Percentiles rank a stretch among this genome's conserved stretches.
Evolutionary conservation across 2,888 invertebrate species (phyloP).

Genomic region (Tanytarsus gracilentus): DNA sequence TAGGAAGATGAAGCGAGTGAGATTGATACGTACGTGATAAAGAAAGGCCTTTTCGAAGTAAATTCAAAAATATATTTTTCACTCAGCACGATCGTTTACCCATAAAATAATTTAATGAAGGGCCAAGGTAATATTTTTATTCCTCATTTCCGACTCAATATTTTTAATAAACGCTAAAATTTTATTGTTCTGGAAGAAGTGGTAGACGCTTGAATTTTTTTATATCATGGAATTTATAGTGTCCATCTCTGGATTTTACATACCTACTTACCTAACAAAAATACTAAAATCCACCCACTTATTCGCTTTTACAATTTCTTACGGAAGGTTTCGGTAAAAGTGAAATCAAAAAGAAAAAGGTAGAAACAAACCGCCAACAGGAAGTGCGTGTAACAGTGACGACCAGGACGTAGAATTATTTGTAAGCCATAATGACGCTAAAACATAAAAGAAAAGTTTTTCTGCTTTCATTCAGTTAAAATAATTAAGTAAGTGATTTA

Average conservation of each 20-base stretch:
- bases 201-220: background rate
- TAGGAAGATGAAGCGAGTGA: too few relatives aligned
- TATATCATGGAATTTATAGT: background rate
- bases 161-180: conserved; percentile 17
- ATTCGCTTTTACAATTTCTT: background rate
- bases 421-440: background rate
- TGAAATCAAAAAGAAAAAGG: background rate
- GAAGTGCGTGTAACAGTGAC: conserved; percentile 2
- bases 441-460: background rate
- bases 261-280: too few relatives aligned
- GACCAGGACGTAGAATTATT: too few relatives aligned
- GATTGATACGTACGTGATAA: too few relatives aligned
- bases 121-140: too few relatives aligned
- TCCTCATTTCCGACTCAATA: conserved; percentile 14
- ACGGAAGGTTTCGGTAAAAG: background rate
- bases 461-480: too few relatives aligned
- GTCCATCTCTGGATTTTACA: background rate
- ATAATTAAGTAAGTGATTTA: too few relatives aligned
- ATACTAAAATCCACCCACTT: too few relatives aligned
- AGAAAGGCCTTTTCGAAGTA: too few relatives aligned
- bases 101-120: too few relatives aligned
- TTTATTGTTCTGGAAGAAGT: background rate
- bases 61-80: too few relatives aligned
- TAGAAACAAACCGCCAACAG: background rate
- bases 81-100: too few relatives aligned